These are phyloP conservation scores for Adineta ricciae DNA, from an alignment of 2,888 invertebrate species.

Conservation along the genomic window DNA sequence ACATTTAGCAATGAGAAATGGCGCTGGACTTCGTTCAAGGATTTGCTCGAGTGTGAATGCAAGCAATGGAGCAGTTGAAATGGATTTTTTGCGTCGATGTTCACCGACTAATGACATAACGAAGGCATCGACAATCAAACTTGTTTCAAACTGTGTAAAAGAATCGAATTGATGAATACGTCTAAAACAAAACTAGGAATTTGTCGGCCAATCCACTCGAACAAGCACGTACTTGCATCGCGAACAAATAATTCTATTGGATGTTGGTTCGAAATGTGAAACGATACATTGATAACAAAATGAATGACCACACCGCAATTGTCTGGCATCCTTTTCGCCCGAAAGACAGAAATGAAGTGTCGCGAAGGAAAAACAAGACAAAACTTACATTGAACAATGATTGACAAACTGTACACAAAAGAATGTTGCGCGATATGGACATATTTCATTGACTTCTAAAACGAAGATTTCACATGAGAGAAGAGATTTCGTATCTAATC, in stretches of 20 bases:
- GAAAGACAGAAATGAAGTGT: too few relatives aligned
- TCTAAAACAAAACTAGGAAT: neutral
- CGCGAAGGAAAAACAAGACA: neutral
- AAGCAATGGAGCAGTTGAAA: neutral
- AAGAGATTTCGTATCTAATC: neutral
- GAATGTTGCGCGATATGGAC: neutral
- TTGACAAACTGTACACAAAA: slow-evolving; percentile 5
- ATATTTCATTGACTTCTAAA: neutral
- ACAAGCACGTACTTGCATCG: neutral
- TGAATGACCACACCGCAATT: slow-evolving; percentile 17
- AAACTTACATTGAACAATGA: neutral
- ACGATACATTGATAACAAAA: neutral
- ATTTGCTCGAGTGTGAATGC: neutral
- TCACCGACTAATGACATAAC: neutral
- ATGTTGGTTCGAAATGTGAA: neutral
- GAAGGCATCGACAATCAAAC: neutral
- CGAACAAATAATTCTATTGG: neutral
- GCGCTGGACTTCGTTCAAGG: neutral
- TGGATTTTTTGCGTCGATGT: neutral
- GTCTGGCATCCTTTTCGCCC: neutral
- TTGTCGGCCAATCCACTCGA: too few relatives aligned
- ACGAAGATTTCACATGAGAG: neutral
- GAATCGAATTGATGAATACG: neutral
- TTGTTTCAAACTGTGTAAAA: neutral
- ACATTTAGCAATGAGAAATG: slow-evolving; percentile 6